Evolutionary conservation across 1,140 invertebrate species (phyloP).

Genomic region (Polypedilum pembai): DNA sequence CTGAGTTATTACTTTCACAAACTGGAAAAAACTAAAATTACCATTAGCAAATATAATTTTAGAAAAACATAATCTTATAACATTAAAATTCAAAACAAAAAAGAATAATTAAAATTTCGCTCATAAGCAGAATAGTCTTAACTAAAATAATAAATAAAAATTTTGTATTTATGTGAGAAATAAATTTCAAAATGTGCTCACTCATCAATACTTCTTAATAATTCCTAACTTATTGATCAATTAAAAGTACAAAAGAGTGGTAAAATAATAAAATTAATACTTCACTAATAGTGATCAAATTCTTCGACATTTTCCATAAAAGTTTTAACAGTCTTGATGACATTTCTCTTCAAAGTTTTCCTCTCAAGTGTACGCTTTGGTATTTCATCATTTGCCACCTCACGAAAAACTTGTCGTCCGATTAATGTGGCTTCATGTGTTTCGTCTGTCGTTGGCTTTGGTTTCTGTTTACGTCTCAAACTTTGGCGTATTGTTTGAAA

Average conservation of each 20-base stretch:
- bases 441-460: slow-evolving; percentile 32
- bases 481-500: slow-evolving; percentile 37
- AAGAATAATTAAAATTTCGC: no score
- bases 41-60: no score
- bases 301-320: slow-evolving; percentile 24
- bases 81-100: no score
- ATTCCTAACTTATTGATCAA: neutral
- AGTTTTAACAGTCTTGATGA: slow-evolving; percentile 2
- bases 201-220: neutral
- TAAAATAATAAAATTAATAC: neutral
- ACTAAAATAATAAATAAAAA: no score
- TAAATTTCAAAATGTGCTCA: no score
- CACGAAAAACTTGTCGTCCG: slow-evolving; percentile 29
- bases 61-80: no score
- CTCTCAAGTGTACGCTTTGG: slow-evolving; percentile 39
- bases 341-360: slow-evolving; percentile 32
- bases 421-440: neutral
- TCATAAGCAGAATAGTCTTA: no score
- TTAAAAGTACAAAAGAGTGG: no score
- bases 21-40: no score
- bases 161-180: no score
- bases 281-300: neutral
- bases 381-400: slow-evolving; percentile 39
- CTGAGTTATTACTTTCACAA: neutral
- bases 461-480: slow-evolving; percentile 35